Evolutionary conservation across 2,113 vertebrate species (phyloP).

Genomic region (Melanerpes aurifrons): DNA sequence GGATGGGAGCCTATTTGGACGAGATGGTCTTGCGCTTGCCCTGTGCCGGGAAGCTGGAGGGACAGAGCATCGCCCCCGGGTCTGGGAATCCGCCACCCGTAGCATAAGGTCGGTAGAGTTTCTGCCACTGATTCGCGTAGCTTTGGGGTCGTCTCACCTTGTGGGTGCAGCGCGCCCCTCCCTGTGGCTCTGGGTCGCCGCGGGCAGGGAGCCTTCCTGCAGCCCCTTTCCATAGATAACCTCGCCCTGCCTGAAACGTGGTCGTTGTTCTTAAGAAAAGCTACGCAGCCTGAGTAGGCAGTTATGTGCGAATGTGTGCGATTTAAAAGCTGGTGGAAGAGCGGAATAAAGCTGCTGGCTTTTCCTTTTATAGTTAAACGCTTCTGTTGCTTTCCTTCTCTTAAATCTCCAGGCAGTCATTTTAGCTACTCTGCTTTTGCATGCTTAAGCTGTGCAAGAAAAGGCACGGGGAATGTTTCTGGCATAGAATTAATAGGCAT

Average conservation of each 20-base stretch:
- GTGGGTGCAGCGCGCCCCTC: rapidly evolving
- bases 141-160: too few species aligned
- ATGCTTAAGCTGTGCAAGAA: background rate
- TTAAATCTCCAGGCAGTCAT: rapidly evolving
- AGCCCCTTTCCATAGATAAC: rapidly evolving
- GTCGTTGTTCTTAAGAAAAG: background rate
- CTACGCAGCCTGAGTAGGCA: background rate
- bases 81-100: background rate
- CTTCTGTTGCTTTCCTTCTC: background rate
- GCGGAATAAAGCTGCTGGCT: rapidly evolving
- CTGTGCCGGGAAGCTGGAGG: rapidly evolving
- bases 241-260: too few species aligned
- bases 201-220: too few species aligned
- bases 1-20: background rate
- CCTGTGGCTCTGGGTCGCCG: background rate
- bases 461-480: background rate
- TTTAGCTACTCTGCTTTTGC: background rate
- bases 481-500: rapidly evolving
- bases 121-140: too few species aligned
- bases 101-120: too few species aligned
- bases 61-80: background rate
- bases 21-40: rapidly evolving
- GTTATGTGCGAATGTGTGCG: rapidly evolving
- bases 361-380: rapidly evolving
- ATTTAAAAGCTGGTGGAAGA: rapidly evolving